Percentiles rank a stretch among this genome's conserved stretches.
Evolutionary conservation across 2,888 invertebrate genomes (phyloP).

Genomic region (Scaeva pyrastri): DNA sequence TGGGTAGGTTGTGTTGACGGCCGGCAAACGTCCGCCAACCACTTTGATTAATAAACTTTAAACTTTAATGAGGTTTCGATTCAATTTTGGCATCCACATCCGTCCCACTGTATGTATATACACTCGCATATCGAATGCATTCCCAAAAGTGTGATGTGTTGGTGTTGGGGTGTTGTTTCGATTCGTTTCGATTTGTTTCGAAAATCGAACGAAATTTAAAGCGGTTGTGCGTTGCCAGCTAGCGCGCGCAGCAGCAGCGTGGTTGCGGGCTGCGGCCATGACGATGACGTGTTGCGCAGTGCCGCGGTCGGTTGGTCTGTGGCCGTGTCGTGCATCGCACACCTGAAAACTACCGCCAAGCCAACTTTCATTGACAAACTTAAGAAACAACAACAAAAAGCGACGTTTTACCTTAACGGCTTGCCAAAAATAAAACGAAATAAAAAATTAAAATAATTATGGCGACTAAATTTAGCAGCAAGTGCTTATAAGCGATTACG

Average conservation of each 20-base stretch:
- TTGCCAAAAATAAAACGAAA: slow-evolving; percentile 58
- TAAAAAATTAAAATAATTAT: slow-evolving; percentile 53
- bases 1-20: slow-evolving; percentile 32
- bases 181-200: not conserved
- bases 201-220: slow-evolving; percentile 47
- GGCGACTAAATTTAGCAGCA: slow-evolving; percentile 71
- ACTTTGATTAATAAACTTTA: slow-evolving; percentile 63
- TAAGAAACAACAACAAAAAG: slow-evolving; percentile 20
- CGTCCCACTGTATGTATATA: slow-evolving; percentile 32
- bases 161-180: slow-evolving; percentile 8
- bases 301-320: too few species aligned
- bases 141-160: slow-evolving; percentile 4
- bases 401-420: slow-evolving; percentile 54
- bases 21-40: slow-evolving; percentile 54
- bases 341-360: slow-evolving; percentile 63
- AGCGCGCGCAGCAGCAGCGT: not conserved
- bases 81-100: slow-evolving; percentile 29
- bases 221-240: not conserved
- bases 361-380: slow-evolving; percentile 68
- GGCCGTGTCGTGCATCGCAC: slow-evolving; percentile 34
- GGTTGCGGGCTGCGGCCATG: not conserved
- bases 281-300: too few species aligned
- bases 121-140: slow-evolving; percentile 8
- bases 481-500: slow-evolving; percentile 63
- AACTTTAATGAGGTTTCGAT: slow-evolving; percentile 49